Base-by-base conservation (phyloP, 2,113 vertebrate species). In the Spermophilus dauricus region DNA sequence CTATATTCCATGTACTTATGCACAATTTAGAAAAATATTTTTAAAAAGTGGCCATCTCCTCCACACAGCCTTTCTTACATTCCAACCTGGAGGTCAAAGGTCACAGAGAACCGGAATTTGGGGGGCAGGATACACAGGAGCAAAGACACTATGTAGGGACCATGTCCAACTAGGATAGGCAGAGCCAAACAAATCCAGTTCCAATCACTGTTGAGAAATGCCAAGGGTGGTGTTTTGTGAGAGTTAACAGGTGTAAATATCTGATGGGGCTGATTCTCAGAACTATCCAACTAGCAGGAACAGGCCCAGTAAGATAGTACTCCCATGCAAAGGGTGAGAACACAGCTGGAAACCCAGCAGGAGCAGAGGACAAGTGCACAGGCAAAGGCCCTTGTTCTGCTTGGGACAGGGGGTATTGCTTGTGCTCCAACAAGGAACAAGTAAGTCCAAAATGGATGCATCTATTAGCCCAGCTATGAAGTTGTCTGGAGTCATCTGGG, bases 331-430 rank as follows among this genome's bases (percentile, higher is more conserved):
- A 4, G 1, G 20, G 9, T 26, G 56, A 42, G 45, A 51, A 80
- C 6, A 5, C 5, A 93, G 24, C 18, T 81, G 32, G 51, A 26
- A 58, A 48, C 10, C 30, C 34, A 61, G 45, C 30, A 20, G 42
- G 48, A 84, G 7, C 22, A 26, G 48, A 80, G 34, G 30, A 39
- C 5, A 11, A 81, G 6, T 6, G 30, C 14, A 80, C 63, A 69
- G 28, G 39, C 34, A 48, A 63, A 85, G 56, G 56, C 37, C 67
- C 32, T 37, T 0, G 17, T 8, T n/a, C 85, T 22, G 2, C 39
- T 16, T 12, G 24, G 34, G 26, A 0, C 16, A 0, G 30, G 30
- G 18, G n/a, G n/a, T 8, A 10, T 11, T 26, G 4, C n/a, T 42
- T 45, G 67, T 72, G 24, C 8, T 69, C 53, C 37, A 53, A 56